Evolutionary conservation across 2,888 invertebrate genomes (phyloP).

Genomic region (Andricus quercusramuli): DNA sequence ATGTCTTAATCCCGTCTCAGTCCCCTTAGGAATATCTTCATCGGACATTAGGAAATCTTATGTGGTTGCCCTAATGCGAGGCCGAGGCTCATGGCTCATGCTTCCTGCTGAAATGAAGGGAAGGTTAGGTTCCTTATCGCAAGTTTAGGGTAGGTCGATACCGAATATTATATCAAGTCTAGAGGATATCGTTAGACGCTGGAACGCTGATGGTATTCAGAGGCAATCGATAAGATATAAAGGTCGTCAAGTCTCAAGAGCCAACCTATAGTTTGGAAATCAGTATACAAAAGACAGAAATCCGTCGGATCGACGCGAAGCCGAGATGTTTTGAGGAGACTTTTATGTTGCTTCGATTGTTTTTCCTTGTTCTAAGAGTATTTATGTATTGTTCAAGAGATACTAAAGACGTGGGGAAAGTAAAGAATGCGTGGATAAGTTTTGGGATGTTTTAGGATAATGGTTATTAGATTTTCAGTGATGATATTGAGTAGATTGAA

Average conservation of each 20-base stretch:
- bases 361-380: slow-evolving; percentile 6
- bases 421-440: not conserved
- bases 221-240: slow-evolving; percentile 3
- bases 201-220: slow-evolving; percentile 42
- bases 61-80: slow-evolving; percentile 43
- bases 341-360: slow-evolving; percentile 33
- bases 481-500: no score
- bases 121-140: not conserved
- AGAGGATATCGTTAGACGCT: not conserved
- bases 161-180: slow-evolving; percentile 4
- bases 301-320: slow-evolving; percentile 28
- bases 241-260: not conserved
- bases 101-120: not conserved
- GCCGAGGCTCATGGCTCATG: slow-evolving; percentile 33
- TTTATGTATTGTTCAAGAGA: not conserved
- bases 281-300: slow-evolving; percentile 14
- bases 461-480: no score
- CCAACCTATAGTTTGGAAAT: slow-evolving; percentile 18
- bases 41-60: slow-evolving; percentile 42
- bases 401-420: not conserved
- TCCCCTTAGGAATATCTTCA: slow-evolving; percentile 44
- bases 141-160: slow-evolving; percentile 12
- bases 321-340: not conserved
- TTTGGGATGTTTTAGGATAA: no score
- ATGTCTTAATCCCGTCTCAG: slow-evolving; percentile 57